phyloP scores from a whole-genome alignment of 2,113 vertebrate species.

The Lycaon pictus region DNA sequence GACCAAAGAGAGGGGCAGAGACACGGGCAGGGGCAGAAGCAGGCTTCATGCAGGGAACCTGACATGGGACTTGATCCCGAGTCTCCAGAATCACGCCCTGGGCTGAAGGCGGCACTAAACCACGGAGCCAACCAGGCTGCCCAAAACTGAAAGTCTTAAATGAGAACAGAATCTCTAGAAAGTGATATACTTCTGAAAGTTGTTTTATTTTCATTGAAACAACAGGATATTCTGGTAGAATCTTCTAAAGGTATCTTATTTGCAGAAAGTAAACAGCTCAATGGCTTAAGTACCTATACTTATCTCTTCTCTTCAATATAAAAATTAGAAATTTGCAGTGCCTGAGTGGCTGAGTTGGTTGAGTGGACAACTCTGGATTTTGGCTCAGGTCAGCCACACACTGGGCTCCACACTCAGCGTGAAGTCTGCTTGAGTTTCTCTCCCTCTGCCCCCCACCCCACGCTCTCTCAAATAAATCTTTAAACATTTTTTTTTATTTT shows the following conservation, averaged over 20 bases:
- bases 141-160: neutral
- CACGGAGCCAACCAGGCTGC: too few species aligned
- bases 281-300: neutral
- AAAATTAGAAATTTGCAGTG: neutral
- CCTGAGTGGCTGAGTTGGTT: neutral
- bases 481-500: neutral
- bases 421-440: neutral
- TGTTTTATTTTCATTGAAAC: slow-evolving; percentile 45
- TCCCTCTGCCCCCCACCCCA: neutral
- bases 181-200: neutral
- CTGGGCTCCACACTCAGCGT: neutral
- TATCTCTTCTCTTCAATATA: neutral
- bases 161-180: slow-evolving; percentile 13
- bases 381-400: neutral
- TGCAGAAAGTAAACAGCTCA: slow-evolving; percentile 45
- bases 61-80: too few species aligned
- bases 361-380: neutral
- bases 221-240: neutral
- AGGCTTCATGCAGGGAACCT: too few species aligned
- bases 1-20: too few species aligned
- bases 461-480: neutral
- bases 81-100: too few species aligned
- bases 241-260: slow-evolving; percentile 30
- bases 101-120: too few species aligned
- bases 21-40: too few species aligned